Base-by-base conservation (phyloP, 1,140 invertebrate species). In the Drosophila nikananu region DNA sequence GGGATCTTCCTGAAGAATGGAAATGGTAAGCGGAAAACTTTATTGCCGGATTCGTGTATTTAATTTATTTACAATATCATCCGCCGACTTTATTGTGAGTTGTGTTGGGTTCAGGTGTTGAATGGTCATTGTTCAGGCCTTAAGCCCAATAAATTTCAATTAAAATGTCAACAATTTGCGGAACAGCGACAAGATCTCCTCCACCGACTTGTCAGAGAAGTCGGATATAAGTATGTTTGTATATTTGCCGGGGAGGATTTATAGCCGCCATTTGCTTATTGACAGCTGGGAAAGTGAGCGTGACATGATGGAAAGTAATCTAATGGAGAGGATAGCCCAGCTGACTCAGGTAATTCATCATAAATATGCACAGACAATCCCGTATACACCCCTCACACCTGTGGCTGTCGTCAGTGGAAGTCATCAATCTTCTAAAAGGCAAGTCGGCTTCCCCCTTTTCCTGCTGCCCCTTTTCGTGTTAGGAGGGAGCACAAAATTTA, bases 191-290 rank as follows among this genome's bases (percentile, higher is more conserved):
- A 55, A 79, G 55, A 74, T 76, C 81, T 77, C 66, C 59, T 65
- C 58, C 68, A 83, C 62, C 41, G 52, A 64, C 75, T 65, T 52
- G 75, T 64, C 65, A 27, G 42, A 8, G 27, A 13, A 37, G n/a
- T n/a, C 21, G n/a, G 1, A 39, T 23, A 55, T 37, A 55, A 12
- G 1, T 23, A 9, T n/a, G 2, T 27, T 19, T 41, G 6, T 51
- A 35, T 46, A 60, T 63, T 41, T 35, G n/a, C 25, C 17, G 49
- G 30, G 27, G 41, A 64, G 79, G 77, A 87, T 87, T 87, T 89
- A 87, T 87, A 49, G 81, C 77, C 51, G 51, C 61, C 77, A 87
- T 87, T 87, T 89, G 84, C 84, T 81, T 89, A 87, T 87, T 87
- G 83, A 89, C 83, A 87, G 84, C 73, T 75, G 65, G 65, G 76